phyloP scores from a whole-genome alignment of 2,113 vertebrate species.

The Microcebus lehilahytsara region DNA sequence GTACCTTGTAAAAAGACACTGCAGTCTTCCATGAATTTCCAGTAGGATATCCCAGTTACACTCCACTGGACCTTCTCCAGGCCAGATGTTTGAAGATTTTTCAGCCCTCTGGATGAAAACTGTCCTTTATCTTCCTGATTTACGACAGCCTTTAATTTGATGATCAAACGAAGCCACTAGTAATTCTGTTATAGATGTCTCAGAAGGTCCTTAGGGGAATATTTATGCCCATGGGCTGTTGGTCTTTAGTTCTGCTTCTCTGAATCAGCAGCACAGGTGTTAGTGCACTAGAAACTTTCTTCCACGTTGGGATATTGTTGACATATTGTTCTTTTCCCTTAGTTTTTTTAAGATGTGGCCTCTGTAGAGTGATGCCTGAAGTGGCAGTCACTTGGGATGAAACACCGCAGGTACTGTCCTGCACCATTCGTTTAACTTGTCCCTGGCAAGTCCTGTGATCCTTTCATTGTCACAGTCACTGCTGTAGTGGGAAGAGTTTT shows the following conservation, averaged over 20 bases:
- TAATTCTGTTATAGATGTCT: constrained; percentile 32
- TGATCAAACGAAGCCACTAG: constrained; percentile 65
- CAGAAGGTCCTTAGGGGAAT: not conserved
- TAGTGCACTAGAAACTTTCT: not conserved
- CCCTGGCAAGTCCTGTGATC: not conserved
- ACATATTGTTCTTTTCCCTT: not conserved
- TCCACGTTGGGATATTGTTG: not conserved
- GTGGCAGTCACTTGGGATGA: not conserved
- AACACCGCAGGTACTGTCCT: not conserved
- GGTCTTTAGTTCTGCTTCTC: constrained; percentile 33
- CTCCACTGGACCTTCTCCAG: not conserved
- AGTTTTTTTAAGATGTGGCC: not conserved
- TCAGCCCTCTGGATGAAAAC: constrained; percentile 55
- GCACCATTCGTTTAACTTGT: not conserved
- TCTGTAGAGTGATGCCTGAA: not conserved
- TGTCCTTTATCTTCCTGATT: constrained; percentile 77
- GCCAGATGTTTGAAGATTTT: constrained; percentile 78
- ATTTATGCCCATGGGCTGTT: constrained; percentile 52
- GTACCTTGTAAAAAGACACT: constrained; percentile 33
- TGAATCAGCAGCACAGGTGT: not conserved
- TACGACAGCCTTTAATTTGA: constrained; percentile 56
- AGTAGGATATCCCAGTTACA: constrained; percentile 61
- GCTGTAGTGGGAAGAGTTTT: not conserved
- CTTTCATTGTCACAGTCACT: not conserved
- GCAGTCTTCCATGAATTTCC: constrained; percentile 59